Evolutionary conservation across 2,113 vertebrate species (phyloP).

Genomic region (Ptychochromis oligacanthus): DNA sequence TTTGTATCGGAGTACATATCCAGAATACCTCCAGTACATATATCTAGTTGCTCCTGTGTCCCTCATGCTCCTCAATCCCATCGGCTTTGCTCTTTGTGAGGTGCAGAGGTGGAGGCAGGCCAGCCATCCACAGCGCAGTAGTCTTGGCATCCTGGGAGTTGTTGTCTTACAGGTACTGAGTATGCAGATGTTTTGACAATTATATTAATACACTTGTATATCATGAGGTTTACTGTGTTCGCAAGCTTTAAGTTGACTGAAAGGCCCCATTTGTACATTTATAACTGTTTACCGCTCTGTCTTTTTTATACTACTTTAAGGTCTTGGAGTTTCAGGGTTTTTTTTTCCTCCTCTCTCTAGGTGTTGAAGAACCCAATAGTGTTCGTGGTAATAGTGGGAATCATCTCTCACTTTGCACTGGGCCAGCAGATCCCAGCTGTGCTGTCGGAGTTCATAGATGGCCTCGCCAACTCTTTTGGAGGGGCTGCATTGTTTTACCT

Average conservation of each 20-base stretch:
- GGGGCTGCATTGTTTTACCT: constrained; percentile 97
- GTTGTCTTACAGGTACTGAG: constrained; percentile 84
- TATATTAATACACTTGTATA: neutral
- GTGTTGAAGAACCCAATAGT: constrained; percentile 96
- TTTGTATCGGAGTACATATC: constrained; percentile 92
- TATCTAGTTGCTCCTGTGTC: constrained; percentile 97
- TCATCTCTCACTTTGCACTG: constrained; percentile 91
- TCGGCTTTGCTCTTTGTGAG: constrained; percentile 98
- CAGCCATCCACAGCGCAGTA: constrained; percentile 84
- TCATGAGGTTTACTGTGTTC: neutral
- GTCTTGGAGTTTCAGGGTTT: accelerated
- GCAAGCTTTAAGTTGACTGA: neutral
- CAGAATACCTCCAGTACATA: constrained; percentile 97
- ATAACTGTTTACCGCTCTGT: neutral
- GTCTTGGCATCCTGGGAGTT: constrained; percentile 86
- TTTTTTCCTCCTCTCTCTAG: constrained; percentile 11
- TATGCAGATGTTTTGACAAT: neutral
- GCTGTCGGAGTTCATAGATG: constrained; percentile 92
- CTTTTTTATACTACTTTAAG: neutral
- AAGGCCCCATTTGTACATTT: neutral
- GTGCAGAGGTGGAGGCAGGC: constrained; percentile 91
- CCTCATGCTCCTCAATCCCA: constrained; percentile 96
- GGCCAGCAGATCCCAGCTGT: constrained; percentile 88
- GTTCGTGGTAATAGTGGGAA: constrained; percentile 95
- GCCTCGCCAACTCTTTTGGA: constrained; percentile 93